phyloP scores from a whole-genome alignment of 2,113 vertebrate genomes.

The Synchiropus splendidus region DNA sequence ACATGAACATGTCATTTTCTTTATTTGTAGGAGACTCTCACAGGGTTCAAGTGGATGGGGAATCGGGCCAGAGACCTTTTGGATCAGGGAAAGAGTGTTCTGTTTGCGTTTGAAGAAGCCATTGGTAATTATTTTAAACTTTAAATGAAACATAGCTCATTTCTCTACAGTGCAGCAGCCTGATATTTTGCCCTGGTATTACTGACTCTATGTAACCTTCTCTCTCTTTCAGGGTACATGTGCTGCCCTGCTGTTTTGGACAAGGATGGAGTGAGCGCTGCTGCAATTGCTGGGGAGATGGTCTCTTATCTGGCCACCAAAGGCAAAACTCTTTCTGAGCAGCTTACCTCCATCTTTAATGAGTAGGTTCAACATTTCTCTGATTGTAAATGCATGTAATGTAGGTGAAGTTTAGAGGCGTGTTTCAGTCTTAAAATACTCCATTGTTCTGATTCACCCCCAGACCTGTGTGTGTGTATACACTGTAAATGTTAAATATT shows the following conservation, averaged over 20 bases:
- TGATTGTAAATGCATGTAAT: too few species aligned
- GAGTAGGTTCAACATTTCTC: conserved; percentile 71
- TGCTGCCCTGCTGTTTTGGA: conserved; percentile 89
- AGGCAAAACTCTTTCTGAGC: conserved; percentile 75
- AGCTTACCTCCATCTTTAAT: conserved; percentile 80
- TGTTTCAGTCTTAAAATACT: too few species aligned
- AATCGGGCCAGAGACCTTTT: conserved; percentile 85
- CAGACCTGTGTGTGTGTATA: too few species aligned
- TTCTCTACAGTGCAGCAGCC: too few species aligned
- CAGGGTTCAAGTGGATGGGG: conserved; percentile 99
- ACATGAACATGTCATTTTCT: not conserved
- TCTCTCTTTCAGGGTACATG: conserved; percentile 81
- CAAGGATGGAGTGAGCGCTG: conserved; percentile 94
- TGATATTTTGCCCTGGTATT: too few species aligned
- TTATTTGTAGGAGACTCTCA: conserved; percentile 83
- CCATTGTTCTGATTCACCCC: too few species aligned
- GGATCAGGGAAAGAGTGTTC: conserved; percentile 82
- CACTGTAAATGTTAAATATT: too few species aligned
- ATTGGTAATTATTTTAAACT: conserved; percentile 74
- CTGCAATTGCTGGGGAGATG: conserved; percentile 87
- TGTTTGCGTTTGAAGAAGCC: conserved; percentile 97
- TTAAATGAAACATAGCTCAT: too few species aligned
- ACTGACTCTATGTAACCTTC: conserved; percentile 10
- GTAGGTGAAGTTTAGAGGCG: too few species aligned
- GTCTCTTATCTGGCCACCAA: conserved; percentile 77